Conservation (phyloP, 64 coral and sea anemone genomes). For the Platygyra sinensis region DNA sequence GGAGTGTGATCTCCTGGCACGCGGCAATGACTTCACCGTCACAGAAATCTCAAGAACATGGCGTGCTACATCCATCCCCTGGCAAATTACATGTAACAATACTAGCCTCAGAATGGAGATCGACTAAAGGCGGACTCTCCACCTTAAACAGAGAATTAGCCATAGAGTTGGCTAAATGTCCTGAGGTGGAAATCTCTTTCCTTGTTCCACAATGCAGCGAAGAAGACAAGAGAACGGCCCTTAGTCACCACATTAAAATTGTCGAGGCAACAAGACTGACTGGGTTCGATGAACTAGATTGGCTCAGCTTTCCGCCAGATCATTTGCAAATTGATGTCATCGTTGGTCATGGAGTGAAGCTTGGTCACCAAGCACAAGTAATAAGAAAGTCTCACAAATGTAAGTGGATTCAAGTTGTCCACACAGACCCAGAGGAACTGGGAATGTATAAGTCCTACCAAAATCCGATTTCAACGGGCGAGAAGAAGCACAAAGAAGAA, state of each 20-base stretch:
- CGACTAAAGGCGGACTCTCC: not conserved
- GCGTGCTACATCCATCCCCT: not conserved
- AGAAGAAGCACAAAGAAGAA: constrained; percentile 2
- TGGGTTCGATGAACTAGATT: not conserved
- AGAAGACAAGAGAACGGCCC: not conserved
- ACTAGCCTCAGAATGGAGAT: constrained; percentile 1
- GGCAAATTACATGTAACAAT: not conserved
- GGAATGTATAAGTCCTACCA: constrained; percentile 10
- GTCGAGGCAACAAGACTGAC: not conserved
- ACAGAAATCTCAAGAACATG: not conserved
- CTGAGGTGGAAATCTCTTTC: constrained; percentile 26
- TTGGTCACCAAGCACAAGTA: not conserved
- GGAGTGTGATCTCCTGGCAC: not conserved
- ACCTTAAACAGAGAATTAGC: constrained; percentile 31
- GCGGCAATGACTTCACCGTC: not conserved
- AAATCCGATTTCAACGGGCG: not conserved
- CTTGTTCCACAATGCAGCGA: not conserved
- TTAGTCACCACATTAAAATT: not conserved
- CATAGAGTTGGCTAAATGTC: constrained; percentile 17
- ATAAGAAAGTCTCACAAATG: not conserved
- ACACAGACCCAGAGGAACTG: constrained; percentile 10
- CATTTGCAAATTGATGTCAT: not conserved
- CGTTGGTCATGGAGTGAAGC: constrained; percentile 14
- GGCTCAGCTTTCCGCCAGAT: not conserved
- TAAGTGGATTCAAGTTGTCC: constrained; percentile 19